phyloP scores from a whole-genome alignment of 2,113 vertebrate species.

The Halichoeres trimaculatus region DNA sequence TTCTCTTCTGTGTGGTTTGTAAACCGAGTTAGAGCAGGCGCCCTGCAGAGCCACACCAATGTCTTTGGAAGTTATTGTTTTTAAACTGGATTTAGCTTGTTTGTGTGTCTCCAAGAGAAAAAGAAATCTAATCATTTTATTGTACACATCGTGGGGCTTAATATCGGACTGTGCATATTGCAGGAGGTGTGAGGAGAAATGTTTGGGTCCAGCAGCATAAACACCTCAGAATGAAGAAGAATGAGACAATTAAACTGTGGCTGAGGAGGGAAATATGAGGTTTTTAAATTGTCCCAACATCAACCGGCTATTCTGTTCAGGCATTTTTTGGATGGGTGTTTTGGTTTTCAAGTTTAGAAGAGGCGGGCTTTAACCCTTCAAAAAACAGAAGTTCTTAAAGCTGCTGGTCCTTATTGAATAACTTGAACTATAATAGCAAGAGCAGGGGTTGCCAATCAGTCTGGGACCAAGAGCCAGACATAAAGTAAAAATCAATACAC shows the following conservation, averaged over 20 bases:
- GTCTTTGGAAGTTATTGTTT: conserved; percentile 56
- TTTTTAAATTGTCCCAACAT: conserved; percentile 34
- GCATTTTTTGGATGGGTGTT: no score
- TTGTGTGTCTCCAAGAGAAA: conserved; percentile 29
- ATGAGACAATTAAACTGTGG: conserved; percentile 29
- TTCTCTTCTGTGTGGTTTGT: no score
- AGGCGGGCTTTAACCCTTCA: no score
- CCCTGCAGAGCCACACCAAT: conserved; percentile 27
- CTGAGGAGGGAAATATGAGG: conserved; percentile 35
- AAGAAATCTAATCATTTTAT: conserved; percentile 45
- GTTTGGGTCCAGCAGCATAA: conserved; percentile 29
- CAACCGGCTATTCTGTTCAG: conserved; percentile 2
- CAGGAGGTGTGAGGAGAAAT: background rate
- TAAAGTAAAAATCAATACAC: no score
- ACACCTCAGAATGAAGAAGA: conserved; percentile 19
- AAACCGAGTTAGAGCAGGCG: conserved; percentile 32
- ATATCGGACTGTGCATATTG: conserved; percentile 49
- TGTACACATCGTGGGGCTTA: conserved; percentile 2
- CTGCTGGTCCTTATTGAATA: no score
- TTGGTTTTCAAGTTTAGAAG: no score
- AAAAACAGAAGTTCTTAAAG: no score
- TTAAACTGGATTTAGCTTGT: conserved; percentile 60
- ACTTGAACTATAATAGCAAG: no score
- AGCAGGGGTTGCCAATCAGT: no score
- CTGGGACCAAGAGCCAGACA: no score